phyloP scores from a whole-genome alignment of 2,797 vertebrate species.

The Macropus fuliginosus region DNA sequence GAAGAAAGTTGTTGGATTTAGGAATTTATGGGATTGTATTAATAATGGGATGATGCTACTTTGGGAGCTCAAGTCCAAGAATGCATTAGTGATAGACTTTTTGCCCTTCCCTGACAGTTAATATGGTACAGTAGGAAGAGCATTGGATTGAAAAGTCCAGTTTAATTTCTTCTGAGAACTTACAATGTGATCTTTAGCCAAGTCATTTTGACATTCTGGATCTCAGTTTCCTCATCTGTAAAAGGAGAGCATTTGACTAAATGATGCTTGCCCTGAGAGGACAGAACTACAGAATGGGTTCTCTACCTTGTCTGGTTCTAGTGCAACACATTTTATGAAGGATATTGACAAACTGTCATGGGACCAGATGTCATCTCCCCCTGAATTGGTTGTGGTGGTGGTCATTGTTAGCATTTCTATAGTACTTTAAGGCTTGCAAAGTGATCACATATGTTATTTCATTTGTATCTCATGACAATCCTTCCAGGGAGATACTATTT shows the following conservation, averaged over 20 bases:
- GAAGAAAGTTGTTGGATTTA: background rate
- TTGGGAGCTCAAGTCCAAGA: background rate
- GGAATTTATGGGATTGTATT: background rate
- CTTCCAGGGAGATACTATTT: background rate
- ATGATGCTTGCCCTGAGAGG: background rate
- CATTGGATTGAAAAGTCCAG: background rate
- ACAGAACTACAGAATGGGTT: background rate
- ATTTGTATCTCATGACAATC: background rate
- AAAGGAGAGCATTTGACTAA: background rate
- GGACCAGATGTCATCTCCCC: background rate
- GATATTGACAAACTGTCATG: background rate
- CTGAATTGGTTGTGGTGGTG: background rate
- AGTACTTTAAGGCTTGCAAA: background rate
- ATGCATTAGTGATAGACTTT: background rate
- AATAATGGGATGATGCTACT: background rate
- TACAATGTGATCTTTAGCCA: background rate
- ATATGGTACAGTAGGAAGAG: background rate
- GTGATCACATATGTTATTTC: background rate
- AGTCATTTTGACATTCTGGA: background rate
- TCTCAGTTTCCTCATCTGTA: background rate
- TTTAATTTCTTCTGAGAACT: background rate
- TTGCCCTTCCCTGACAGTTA: background rate
- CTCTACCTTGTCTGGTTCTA: background rate
- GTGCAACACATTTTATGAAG: background rate
- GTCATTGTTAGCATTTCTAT: background rate